A percentile compares a stretch with the other conserved stretches of the same genome.
Conservation (phyloP, 2,888 invertebrate genomes). For the Zygothrica quintamaculata region DNA sequence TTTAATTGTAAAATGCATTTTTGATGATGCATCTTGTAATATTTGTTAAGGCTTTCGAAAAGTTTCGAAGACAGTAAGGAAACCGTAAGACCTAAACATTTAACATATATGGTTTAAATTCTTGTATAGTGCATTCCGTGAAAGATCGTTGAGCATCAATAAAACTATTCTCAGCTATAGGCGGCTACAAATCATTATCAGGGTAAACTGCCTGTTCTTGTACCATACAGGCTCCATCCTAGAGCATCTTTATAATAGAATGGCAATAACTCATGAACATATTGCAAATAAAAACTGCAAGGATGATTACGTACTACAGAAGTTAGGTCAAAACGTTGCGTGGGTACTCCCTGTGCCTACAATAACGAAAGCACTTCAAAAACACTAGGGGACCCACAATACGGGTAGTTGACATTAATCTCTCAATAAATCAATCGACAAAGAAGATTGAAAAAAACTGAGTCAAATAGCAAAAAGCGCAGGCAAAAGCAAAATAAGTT, state of each 20-base stretch:
- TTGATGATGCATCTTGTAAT: not conserved
- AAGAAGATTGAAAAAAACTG: conserved; percentile 3
- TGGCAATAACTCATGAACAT: not conserved
- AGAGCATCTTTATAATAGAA: not conserved
- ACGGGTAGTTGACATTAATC: conserved; percentile 40
- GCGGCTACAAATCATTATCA: too few species aligned
- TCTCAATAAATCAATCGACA: conserved; percentile 57
- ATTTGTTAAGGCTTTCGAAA: too few species aligned
- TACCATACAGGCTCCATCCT: too few species aligned
- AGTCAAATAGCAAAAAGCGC: conserved; percentile 7
- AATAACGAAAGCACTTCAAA: conserved; percentile 3
- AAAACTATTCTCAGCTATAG: too few species aligned
- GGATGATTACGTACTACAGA: not conserved
- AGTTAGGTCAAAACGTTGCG: not conserved
- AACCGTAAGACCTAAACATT: too few species aligned
- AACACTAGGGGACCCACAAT: conserved; percentile 19
- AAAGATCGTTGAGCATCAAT: too few species aligned
- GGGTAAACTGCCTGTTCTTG: too few species aligned
- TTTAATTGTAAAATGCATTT: not conserved
- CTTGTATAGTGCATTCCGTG: too few species aligned
- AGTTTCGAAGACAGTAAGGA: too few species aligned
- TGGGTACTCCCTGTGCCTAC: not conserved
- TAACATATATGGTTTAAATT: too few species aligned
- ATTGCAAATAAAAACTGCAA: not conserved
- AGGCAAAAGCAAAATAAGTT: conserved; percentile 19